Conservation (phyloP, 2,888 invertebrate species). For the Pyrocoelia pectoralis region DNA sequence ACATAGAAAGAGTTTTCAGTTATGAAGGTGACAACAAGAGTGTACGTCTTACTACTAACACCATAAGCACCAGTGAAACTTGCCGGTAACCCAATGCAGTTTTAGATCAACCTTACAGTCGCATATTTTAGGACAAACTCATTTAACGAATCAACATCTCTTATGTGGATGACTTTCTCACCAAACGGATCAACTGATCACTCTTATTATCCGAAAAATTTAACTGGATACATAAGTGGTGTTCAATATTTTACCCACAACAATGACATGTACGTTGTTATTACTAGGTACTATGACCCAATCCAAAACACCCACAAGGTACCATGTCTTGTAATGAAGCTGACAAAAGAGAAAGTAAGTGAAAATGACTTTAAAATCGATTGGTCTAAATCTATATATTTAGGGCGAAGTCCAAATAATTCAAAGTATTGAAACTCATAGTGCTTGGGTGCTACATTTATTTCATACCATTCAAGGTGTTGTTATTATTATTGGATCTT, state of each 20-base stretch:
- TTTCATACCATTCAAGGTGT: slow-evolving; percentile 53
- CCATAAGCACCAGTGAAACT: slow-evolving; percentile 46
- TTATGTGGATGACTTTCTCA: slow-evolving; percentile 47
- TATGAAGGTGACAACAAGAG: slow-evolving; percentile 48
- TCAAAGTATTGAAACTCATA: slow-evolving; percentile 49
- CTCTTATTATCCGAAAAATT: slow-evolving; percentile 25
- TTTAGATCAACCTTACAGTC: background rate
- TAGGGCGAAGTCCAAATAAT: slow-evolving; percentile 46
- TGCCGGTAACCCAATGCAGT: slow-evolving; percentile 42
- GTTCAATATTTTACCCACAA: slow-evolving; percentile 52
- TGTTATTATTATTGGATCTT: slow-evolving; percentile 51
- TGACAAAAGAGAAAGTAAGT: slow-evolving; percentile 48
- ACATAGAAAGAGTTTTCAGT: slow-evolving; percentile 51
- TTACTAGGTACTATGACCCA: slow-evolving; percentile 52
- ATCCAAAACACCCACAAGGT: slow-evolving; percentile 47
- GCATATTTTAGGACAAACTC: slow-evolving; percentile 27
- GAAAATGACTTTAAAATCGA: background rate
- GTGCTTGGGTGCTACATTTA: slow-evolving; percentile 48
- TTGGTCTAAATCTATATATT: slow-evolving; percentile 19
- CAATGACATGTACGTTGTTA: slow-evolving; percentile 48
- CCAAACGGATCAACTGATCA: slow-evolving; percentile 36
- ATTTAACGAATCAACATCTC: slow-evolving; percentile 45
- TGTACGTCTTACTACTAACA: slow-evolving; percentile 52
- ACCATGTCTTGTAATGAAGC: slow-evolving; percentile 48
- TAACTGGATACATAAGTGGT: slow-evolving; percentile 52